These are phyloP conservation scores for Sesia apiformis DNA, from an alignment of 2,888 invertebrate genomes.

Conservation along the genomic window DNA sequence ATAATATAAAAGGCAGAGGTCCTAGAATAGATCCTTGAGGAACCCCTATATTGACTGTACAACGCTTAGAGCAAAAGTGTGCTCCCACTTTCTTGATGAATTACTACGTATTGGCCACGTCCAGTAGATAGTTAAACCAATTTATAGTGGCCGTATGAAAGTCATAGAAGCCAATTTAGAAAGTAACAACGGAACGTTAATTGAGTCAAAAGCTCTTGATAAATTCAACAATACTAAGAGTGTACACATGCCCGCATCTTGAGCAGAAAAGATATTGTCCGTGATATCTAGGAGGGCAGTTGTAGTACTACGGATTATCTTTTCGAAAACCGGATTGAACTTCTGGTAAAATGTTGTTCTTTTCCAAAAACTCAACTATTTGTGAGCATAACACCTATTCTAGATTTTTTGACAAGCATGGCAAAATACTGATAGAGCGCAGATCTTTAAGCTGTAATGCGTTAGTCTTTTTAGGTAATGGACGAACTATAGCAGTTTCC, in stretches of 20 bases:
- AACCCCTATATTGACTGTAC: neutral
- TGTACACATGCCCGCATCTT: neutral
- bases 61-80: neutral
- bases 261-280: neutral
- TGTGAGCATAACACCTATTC: neutral
- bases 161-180: neutral
- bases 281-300: neutral
- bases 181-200: neutral
- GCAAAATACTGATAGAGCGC: neutral
- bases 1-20: too few species aligned
- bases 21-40: neutral
- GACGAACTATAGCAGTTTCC: too few species aligned
- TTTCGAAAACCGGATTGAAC: neutral
- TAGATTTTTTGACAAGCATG: neutral
- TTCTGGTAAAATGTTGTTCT: neutral
- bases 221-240: neutral
- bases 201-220: neutral
- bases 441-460: neutral
- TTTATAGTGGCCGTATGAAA: neutral
- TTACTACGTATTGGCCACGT: neutral
- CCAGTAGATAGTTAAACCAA: neutral
- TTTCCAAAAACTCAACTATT: neutral
- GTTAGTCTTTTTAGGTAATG: neutral
- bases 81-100: neutral
- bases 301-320: neutral